A percentile compares a stretch with the other conserved stretches of the same genome.
These are phyloP conservation scores for Daboia siamensis DNA, from an alignment of 2,113 vertebrate genomes.

Conservation along the genomic window DNA sequence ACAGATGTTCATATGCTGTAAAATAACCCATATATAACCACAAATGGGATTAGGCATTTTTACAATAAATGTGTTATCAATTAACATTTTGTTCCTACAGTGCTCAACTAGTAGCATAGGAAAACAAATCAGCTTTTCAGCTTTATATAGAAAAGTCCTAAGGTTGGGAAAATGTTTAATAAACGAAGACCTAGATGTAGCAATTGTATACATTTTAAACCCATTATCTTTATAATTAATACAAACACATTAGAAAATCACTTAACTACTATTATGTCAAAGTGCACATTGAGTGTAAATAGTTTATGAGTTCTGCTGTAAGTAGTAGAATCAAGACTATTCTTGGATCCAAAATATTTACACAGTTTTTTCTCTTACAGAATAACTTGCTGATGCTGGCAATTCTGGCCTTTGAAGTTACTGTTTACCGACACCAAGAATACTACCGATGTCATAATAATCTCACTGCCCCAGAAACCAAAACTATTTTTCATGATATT, in stretches of 20 bases:
- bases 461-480: conserved; percentile 82
- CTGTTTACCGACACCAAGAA: conserved; percentile 92
- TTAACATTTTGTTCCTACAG: background rate
- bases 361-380: conserved; percentile 59
- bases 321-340: background rate
- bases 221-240: conserved; percentile 11
- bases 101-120: background rate
- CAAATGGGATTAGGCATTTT: background rate
- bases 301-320: background rate
- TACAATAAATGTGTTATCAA: background rate
- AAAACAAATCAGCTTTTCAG: background rate
- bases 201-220: background rate
- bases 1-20: background rate
- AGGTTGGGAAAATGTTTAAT: background rate
- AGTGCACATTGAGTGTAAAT: background rate
- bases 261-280: background rate
- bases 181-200: background rate
- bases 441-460: conserved; percentile 91
- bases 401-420: conserved; percentile 92
- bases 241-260: background rate
- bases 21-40: background rate
- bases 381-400: conserved; percentile 93
- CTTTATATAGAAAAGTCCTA: background rate
- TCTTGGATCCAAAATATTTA: background rate
- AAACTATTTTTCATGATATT: conserved; percentile 92